A percentile compares a stretch with the other conserved stretches of the same genome.
These are phyloP conservation scores for Dasypus novemcinctus DNA, from an alignment of 2,113 vertebrate genomes.

Conservation along the genomic window DNA sequence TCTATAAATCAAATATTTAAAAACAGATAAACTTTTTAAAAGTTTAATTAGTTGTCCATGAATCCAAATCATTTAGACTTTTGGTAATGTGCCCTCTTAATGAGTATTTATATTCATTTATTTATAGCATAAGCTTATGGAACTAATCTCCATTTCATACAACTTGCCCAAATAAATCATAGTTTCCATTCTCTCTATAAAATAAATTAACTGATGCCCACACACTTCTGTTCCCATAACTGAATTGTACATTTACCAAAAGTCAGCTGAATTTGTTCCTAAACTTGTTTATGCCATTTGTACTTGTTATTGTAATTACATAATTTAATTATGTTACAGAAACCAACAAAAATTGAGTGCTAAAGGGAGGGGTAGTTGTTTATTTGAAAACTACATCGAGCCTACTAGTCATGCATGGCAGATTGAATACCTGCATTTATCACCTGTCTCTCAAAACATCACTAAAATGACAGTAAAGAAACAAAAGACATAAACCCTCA, in stretches of 20 bases:
- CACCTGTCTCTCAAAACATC: neutral
- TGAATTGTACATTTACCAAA: neutral
- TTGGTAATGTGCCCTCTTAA: neutral
- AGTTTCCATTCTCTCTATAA: constrained; percentile 31
- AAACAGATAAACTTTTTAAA: neutral
- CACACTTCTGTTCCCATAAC: constrained; percentile 14
- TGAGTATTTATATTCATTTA: constrained; percentile 21
- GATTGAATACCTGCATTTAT: neutral
- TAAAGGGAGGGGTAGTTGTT: neutral
- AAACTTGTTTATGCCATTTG: neutral
- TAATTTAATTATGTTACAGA: constrained; percentile 43
- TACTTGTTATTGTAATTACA: too few relatives aligned
- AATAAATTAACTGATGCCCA: neutral
- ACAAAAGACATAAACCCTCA: neutral
- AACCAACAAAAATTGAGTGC: neutral
- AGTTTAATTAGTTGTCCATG: constrained; percentile 9
- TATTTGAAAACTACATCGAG: neutral
- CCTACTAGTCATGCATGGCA: neutral
- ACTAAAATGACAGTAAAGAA: constrained; percentile 8
- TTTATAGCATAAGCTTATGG: constrained; percentile 7
- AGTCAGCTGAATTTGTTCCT: neutral
- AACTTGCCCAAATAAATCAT: neutral
- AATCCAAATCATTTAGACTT: constrained; percentile 13
- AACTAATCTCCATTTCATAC: neutral
- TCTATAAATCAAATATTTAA: neutral